Base-by-base conservation (phyloP, 1,140 invertebrate genomes). In the Orius laevigatus region DNA sequence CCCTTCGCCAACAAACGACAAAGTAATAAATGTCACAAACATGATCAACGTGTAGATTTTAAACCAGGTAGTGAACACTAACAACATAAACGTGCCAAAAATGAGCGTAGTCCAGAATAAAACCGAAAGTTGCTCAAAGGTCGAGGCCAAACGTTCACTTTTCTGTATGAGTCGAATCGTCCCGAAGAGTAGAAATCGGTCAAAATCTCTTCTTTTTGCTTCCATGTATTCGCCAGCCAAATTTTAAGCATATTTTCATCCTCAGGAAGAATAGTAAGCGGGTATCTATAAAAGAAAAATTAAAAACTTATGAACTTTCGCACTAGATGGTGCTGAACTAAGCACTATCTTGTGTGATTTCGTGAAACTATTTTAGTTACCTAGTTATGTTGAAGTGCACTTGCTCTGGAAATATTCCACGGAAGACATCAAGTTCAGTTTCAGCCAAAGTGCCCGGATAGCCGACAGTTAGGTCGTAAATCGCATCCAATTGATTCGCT, bases 391-490 rank as follows among this genome's bases (percentile, higher is more conserved):
- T 69, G 59, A 85, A 80, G 59, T 83, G 76, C 11, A 87, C 76
- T 56, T 79, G 70, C 55, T 71, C 70, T 0, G 85, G 84, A 53
- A 84, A 72, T 39, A 66, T 68, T 35, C 83, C 83, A 25, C 63
- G 63, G 35, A 86, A 55, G 48, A 66, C 60, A 53, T 82, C 75
- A 46, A 73, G 56, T 60, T 85, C 82, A 33, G 70, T 76, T 58
- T 81, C 76, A 0, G 80, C 76, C 12, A 81, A 68, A 8, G 59
- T 65, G 39, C 76, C 75, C 3, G 76, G 74, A 62, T 88, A 89
- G 0, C 72, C 79, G 5, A 89, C 69, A 1, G 82, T 84, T 45
- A 86, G 63, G 63, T 88, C 84, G 59, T 89, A 89, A 16, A 89
- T 68, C 0, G 82, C 76, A 48, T 76, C 69, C 36, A 87, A 61